Percentiles rank a stretch among this genome's conserved stretches.
Conservation (phyloP, 2,888 invertebrate species). For the Heliothis peltigera region DNA sequence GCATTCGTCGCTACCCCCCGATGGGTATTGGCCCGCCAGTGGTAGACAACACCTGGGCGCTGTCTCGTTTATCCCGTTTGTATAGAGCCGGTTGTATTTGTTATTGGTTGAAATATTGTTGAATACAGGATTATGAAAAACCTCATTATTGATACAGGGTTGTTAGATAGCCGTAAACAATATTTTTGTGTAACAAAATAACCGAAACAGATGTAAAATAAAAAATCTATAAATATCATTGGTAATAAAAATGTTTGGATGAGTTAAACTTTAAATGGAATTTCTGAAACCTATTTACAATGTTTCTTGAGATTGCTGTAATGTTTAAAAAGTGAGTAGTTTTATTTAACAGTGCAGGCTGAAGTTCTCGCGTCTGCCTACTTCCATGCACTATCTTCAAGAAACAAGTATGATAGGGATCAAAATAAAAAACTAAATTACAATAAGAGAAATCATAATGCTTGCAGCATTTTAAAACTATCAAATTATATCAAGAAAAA, state of each 20-base stretch:
- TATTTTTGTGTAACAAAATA: conserved; percentile 57
- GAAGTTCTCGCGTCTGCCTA: not conserved
- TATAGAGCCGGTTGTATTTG: not conserved
- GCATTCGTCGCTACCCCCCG: too few species aligned
- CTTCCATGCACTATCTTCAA: not conserved
- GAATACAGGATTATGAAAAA: conserved; percentile 55
- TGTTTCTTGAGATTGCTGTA: not conserved
- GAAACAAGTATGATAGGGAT: conserved; percentile 16
- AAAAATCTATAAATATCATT: conserved; percentile 12
- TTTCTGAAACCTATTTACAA: conserved; percentile 9
- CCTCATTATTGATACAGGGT: conserved; percentile 81
- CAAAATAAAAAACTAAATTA: not conserved
- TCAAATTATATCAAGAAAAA: not conserved
- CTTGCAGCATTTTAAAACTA: not conserved
- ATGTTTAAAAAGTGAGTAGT: not conserved
- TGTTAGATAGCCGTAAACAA: conserved; percentile 75
- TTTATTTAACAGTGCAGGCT: not conserved
- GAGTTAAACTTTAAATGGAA: not conserved
- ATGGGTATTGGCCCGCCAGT: too few species aligned
- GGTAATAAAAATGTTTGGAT: conserved; percentile 14
- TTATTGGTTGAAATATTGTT: conserved; percentile 34
- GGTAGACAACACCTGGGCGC: too few species aligned
- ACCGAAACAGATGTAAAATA: conserved; percentile 12
- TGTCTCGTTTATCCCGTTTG: too few species aligned
- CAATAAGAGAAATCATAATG: not conserved